These are phyloP conservation scores for Tachysurus vachellii DNA, from an alignment of 2,113 vertebrate species.

Conservation along the genomic window DNA sequence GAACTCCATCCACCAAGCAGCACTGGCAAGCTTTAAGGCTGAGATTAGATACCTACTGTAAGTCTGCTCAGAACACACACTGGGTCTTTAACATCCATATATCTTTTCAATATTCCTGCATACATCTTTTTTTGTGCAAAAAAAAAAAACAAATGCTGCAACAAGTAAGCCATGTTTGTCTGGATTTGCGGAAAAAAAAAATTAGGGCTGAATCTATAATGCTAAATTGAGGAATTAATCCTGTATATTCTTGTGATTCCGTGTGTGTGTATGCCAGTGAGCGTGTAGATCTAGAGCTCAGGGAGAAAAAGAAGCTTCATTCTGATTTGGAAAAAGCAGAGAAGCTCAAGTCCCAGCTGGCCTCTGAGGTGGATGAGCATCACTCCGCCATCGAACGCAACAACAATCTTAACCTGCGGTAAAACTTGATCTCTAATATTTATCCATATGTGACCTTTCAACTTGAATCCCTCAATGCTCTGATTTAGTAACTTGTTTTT, in stretches of 20 bases:
- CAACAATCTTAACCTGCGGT: constrained; percentile 90
- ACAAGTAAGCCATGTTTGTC: not conserved
- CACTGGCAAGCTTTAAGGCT: constrained; percentile 87
- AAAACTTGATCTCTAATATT: not conserved
- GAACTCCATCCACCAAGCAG: constrained; percentile 87
- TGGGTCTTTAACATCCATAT: not conserved
- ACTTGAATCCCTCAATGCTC: not conserved
- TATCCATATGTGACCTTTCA: not conserved
- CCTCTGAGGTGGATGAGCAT: constrained; percentile 90
- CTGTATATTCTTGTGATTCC: not conserved
- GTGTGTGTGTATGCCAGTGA: constrained; percentile 72
- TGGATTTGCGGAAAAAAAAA: not conserved
- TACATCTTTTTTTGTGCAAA: not conserved
- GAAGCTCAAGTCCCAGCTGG: constrained; percentile 87
- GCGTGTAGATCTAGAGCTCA: constrained; percentile 79
- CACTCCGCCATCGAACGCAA: constrained; percentile 86
- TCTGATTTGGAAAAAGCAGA: constrained; percentile 89
- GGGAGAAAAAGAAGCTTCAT: constrained; percentile 89
- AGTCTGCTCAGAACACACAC: constrained; percentile 63
- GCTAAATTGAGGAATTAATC: not conserved
- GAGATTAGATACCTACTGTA: constrained; percentile 92
- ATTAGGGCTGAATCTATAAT: not conserved
- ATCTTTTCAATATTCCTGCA: not conserved
- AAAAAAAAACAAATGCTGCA: not conserved
- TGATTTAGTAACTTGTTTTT: not conserved